Conservation (phyloP, 2,113 vertebrate species). For the Seriola rivoliana region DNA sequence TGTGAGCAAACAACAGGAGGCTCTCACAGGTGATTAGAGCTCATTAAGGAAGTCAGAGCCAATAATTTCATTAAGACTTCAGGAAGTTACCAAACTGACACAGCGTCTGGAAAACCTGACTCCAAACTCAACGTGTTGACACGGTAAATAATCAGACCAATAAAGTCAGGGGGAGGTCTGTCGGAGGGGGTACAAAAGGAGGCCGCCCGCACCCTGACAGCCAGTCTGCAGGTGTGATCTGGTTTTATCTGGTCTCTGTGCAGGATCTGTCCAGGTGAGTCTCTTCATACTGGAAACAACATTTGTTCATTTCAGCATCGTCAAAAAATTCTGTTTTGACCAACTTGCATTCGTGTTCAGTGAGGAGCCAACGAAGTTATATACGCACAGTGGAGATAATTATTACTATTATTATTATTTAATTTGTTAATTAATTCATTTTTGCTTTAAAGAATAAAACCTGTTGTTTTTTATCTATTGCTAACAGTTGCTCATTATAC, state of each 20-base stretch:
- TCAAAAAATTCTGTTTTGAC: too few species aligned
- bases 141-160: constrained; percentile 72
- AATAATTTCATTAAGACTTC: constrained; percentile 65
- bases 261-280: constrained; percentile 59
- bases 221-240: constrained; percentile 43
- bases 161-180: constrained; percentile 62
- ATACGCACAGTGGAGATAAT: too few species aligned
- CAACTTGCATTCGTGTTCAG: too few species aligned
- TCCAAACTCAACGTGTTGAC: constrained; percentile 57
- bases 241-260: constrained; percentile 28
- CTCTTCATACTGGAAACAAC: too few species aligned
- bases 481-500: too few species aligned
- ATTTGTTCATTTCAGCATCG: too few species aligned
- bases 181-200: constrained; percentile 59
- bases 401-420: too few species aligned
- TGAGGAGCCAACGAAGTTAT: too few species aligned
- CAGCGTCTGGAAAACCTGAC: constrained; percentile 45
- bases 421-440: too few species aligned
- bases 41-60: constrained; percentile 73
- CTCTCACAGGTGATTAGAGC: constrained; percentile 58
- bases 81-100: constrained; percentile 58
- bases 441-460: too few species aligned
- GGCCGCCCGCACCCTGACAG: neutral
- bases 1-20: constrained; percentile 55
- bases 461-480: too few species aligned